phyloP scores from a whole-genome alignment of 2,888 invertebrate species.

The Tinea semifulvella region DNA sequence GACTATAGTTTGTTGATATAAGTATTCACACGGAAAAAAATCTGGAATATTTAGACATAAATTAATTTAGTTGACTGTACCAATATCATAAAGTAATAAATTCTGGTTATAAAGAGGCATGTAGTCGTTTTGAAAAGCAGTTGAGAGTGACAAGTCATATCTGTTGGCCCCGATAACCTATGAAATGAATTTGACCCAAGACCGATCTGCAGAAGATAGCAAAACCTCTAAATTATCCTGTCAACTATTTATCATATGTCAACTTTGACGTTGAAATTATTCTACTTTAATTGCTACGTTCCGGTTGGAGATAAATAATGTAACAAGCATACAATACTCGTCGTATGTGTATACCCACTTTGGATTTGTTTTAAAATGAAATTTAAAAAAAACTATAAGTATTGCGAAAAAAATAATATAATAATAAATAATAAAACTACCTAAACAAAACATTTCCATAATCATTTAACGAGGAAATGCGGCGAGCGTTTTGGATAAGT shows the following conservation, averaged over 20 bases:
- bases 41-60: no score
- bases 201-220: constrained; percentile 50
- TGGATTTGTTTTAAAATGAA: neutral
- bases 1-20: no score
- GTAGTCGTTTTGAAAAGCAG: constrained; percentile 1
- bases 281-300: constrained; percentile 6
- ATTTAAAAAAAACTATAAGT: no score
- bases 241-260: constrained; percentile 8
- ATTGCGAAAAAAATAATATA: no score
- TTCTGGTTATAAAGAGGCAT: no score
- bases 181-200: constrained; percentile 16
- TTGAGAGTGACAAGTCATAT: neutral
- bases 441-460: no score
- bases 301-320: neutral
- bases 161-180: neutral
- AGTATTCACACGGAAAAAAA: no score
- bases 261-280: constrained; percentile 2
- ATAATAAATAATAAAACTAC: no score
- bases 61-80: no score
- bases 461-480: no score
- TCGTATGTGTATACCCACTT: neutral
- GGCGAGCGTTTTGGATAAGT: no score
- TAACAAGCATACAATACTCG: neutral
- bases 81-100: no score
- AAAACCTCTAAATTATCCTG: constrained; percentile 16